Conservation (phyloP, 2,888 invertebrate species). For the Adineta ricciae region DNA sequence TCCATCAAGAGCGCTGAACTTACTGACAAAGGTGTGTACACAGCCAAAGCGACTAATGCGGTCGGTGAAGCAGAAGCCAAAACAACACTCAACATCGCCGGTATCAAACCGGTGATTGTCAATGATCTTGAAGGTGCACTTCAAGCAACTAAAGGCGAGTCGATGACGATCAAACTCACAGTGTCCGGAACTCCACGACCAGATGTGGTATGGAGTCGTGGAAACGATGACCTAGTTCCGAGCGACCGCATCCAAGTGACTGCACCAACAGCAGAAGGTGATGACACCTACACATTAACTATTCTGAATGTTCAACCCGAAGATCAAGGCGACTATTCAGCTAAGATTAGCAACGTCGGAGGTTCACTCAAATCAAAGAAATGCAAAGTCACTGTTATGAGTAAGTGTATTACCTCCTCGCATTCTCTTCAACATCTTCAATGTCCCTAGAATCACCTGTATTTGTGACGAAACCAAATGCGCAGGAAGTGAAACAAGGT, state of each 20-base stretch:
- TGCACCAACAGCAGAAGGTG: constrained; percentile 27
- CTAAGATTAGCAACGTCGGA: constrained; percentile 24
- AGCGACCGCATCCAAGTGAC: neutral
- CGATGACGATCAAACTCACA: neutral
- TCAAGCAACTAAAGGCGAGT: neutral
- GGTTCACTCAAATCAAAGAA: neutral
- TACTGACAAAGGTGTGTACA: constrained; percentile 27
- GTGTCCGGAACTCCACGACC: neutral
- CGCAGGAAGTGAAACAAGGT: neutral
- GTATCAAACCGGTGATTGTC: constrained; percentile 8
- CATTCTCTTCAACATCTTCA: too few relatives aligned
- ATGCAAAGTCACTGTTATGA: constrained; percentile 3
- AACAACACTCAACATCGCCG: constrained; percentile 15
- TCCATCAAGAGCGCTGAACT: neutral
- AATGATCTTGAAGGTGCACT: neutral
- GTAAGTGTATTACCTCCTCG: too few relatives aligned
- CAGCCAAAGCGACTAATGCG: constrained; percentile 24
- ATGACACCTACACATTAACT: constrained; percentile 10
- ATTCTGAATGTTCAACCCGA: constrained; percentile 15
- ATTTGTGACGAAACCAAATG: neutral
- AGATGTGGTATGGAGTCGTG: neutral
- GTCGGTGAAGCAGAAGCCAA: constrained; percentile 21
- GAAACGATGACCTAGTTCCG: neutral
- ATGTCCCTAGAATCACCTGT: neutral
- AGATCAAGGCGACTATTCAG: constrained; percentile 23